Base-by-base conservation (phyloP, 64 coral and sea anemone species). In the Pocillopora damicornis region DNA sequence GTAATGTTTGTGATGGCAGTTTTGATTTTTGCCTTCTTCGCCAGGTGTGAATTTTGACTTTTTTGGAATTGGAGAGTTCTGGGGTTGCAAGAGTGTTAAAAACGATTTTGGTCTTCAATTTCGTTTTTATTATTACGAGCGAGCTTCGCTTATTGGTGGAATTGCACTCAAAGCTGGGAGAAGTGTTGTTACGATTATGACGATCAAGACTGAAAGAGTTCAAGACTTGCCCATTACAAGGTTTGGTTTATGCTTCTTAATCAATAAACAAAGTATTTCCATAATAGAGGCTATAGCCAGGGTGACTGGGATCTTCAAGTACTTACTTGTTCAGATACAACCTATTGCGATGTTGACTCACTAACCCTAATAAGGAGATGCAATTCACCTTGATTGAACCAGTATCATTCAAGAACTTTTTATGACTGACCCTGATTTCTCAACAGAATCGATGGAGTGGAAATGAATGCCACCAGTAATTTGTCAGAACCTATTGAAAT, bases 31-130 rank as follows among this genome's bases (percentile, higher is more conserved):
- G n/a, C 59, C 60, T 1, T 23, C 37, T 73, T 89, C 20, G 10
- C 25, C 38, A 94, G 92, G 92, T 42, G 64, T 87, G 8, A 76
- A 89, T n/a, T 94, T 79, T 71, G 92, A 94, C 63, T 94, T 90
- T 65, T 94, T 94, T 36, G 92, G 92, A 51, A 94, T 94, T 94
- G 92, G 92, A 26, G 92, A 94, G 78, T 94, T 90, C 92, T 94
- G 92, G 92, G 92, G 82, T 16, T 94, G 92, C 56, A 85, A 74
- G 35, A 94, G 88, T 79, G 20, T 79, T 2, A 17, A 58, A n/a
- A 87, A 87, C 64, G 88, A 90, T 56, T 94, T 94, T 87, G 92
- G 92, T 13, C 69, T 90, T n/a, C 92, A 94, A 69, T 90, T 81
- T 26, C 80, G 92, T 15, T 90, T 87, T 83, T 94, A 87, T 63